Percentiles rank a stretch among this genome's conserved stretches.
phyloP scores from a whole-genome alignment of 2,113 vertebrate species.

The Pristiophorus japonicus region DNA sequence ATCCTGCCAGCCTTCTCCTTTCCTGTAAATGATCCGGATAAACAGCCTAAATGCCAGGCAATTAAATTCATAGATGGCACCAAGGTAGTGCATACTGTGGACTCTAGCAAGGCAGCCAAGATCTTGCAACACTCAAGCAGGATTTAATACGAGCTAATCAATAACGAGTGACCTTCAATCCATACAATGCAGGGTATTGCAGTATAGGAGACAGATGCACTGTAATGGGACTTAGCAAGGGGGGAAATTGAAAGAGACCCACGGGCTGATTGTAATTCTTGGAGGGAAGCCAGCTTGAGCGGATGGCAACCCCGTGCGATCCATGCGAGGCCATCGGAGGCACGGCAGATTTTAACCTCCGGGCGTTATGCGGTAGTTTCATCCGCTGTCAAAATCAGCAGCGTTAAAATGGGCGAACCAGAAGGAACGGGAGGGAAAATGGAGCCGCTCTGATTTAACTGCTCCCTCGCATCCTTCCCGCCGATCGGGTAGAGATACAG shows the following conservation, averaged over 20 bases:
- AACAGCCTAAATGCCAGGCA: too few species aligned
- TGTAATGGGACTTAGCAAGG: not conserved
- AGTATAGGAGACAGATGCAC: not conserved
- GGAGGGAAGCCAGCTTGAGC: not conserved
- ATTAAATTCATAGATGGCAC: not conserved
- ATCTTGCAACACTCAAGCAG: not conserved
- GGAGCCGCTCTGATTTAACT: not conserved
- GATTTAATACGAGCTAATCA: not conserved
- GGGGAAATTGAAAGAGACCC: not conserved
- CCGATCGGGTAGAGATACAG: not conserved
- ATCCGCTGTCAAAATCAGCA: not conserved
- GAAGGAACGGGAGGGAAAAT: not conserved
- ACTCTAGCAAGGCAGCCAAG: not conserved
- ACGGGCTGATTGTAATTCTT: not conserved
- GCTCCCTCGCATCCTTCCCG: too few species aligned
- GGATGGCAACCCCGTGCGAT: not conserved
- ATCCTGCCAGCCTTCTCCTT: not conserved
- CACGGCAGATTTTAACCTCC: not conserved
- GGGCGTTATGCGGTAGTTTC: not conserved
- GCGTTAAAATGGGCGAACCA: not conserved
- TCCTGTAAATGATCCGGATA: not conserved
- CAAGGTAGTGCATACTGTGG: not conserved
- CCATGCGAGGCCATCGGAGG: too few species aligned
- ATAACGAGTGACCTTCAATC: not conserved
- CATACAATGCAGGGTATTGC: not conserved